A percentile compares a stretch with the other conserved stretches of the same genome.
phyloP scores from a whole-genome alignment of 2,113 vertebrate genomes.

The Tamias sibiricus region DNA sequence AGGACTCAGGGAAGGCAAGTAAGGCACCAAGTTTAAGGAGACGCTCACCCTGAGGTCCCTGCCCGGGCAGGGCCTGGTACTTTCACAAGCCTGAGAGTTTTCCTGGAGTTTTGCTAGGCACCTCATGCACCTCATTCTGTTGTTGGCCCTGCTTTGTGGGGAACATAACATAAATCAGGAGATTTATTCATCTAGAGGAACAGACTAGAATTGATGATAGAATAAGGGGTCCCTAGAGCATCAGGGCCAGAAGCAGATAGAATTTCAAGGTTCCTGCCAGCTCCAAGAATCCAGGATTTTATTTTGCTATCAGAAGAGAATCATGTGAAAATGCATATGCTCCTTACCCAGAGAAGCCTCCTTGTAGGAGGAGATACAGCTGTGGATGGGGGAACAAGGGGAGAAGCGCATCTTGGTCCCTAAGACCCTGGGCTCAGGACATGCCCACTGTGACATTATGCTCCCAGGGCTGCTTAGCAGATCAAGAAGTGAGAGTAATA shows the following conservation, averaged over 20 bases:
- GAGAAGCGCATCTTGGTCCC: not conserved
- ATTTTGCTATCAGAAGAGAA: not conserved
- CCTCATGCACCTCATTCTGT: not conserved
- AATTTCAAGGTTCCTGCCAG: not conserved
- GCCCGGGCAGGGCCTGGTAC: not conserved
- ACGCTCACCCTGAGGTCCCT: not conserved
- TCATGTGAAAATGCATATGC: not conserved
- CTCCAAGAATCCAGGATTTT: constrained; percentile 14
- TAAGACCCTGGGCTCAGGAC: not conserved
- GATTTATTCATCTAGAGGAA: not conserved
- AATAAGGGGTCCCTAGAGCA: not conserved
- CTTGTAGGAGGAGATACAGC: not conserved
- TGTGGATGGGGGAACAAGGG: not conserved
- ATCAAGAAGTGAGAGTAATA: constrained; percentile 61
- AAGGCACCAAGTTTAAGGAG: not conserved
- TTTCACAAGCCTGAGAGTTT: not conserved
- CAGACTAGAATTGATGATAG: not conserved
- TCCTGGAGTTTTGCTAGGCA: not conserved
- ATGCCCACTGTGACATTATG: not conserved
- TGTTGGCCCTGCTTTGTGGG: not conserved
- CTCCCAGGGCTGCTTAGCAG: constrained; percentile 55
- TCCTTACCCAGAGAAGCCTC: not conserved
- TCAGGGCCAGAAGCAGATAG: not conserved
- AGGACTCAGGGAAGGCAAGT: not conserved
- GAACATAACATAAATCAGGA: not conserved